phyloP scores from a whole-genome alignment of 2,113 vertebrate genomes.

The Eulemur macaco region DNA sequence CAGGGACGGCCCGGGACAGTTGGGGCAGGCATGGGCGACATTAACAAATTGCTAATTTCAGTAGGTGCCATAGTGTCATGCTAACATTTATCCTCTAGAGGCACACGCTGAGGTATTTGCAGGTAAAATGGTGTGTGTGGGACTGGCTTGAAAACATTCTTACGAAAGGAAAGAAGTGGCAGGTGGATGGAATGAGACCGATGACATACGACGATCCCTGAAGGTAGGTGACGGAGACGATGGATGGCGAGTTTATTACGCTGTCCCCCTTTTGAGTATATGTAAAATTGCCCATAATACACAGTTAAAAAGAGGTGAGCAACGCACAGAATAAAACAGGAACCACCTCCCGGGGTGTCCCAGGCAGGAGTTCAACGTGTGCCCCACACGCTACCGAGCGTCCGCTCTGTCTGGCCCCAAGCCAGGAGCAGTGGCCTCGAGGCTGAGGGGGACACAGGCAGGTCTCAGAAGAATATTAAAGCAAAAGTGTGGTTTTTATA shows the following conservation, averaged over 20 bases:
- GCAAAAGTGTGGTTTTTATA: too few species aligned
- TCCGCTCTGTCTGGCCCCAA: too few species aligned
- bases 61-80: background rate
- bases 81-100: background rate
- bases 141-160: background rate
- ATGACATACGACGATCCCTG: fast-evolving
- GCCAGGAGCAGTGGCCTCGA: too few species aligned
- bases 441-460: too few species aligned
- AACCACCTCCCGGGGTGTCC: background rate
- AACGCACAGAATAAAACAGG: background rate
- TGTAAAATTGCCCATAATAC: background rate
- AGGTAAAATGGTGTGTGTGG: background rate
- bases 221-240: background rate
- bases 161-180: background rate
- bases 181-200: background rate
- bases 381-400: too few species aligned
- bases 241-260: fast-evolving
- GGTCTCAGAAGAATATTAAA: too few species aligned
- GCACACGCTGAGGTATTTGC: background rate
- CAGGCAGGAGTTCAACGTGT: fast-evolving
- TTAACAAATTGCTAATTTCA: background rate
- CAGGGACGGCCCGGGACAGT: too few species aligned
- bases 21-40: too few species aligned
- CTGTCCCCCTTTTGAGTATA: background rate
- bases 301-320: too few species aligned